Evolutionary conservation across 2,888 invertebrate species (phyloP), one percentile per base, ranked within the genome.

Genomic region (Diploptera punctata): DNA sequence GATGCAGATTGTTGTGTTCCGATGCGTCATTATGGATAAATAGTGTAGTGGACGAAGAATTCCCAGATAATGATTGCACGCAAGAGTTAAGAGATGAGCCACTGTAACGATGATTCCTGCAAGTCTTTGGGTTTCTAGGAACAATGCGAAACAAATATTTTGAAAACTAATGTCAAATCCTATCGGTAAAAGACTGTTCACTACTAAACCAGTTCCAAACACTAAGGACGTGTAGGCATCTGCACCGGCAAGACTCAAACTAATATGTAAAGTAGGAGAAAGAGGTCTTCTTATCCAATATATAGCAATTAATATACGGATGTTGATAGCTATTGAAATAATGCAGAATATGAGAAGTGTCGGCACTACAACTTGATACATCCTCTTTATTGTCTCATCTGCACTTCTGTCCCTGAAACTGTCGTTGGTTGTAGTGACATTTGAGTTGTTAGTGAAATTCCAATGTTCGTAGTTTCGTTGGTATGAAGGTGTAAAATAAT

Each of bases 11-110:
- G 83, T 82, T 1, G 86, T 86, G 75, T 85, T 86, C 52, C 84
- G 80, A 71, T 85, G 82, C 0, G 88, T 88, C 80, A 89, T 84
- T 44, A 86, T 87, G 16, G 87, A 85, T n/a, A 86, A 85, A 79
- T 90, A 89, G 77, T 88, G 89, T 9, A 91, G 83, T 0, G 91
- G 91, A 62, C 83, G 81, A 2, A 86, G 82, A 72, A 89, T 89
- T 19, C 91, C 90, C 49, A 90, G 82, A 81, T 90, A 91, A 79
- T 91, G 91, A 81, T 90, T 90, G 71, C 89, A 81, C 33, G 90
- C 89, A 31, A 91, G 81, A 0, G 88, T 87, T 44, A 89, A 81
- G 2, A 91, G 84, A 78, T 91, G 90, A 54, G 86, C 82, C 13
- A 90, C 88, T 0, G 89, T 88, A 19, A 88, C 87, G 54, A 90